Evolutionary conservation across 2,888 invertebrate genomes (phyloP), one percentile per base, ranked within the genome.

Genomic region (Drosophila picticornis): DNA sequence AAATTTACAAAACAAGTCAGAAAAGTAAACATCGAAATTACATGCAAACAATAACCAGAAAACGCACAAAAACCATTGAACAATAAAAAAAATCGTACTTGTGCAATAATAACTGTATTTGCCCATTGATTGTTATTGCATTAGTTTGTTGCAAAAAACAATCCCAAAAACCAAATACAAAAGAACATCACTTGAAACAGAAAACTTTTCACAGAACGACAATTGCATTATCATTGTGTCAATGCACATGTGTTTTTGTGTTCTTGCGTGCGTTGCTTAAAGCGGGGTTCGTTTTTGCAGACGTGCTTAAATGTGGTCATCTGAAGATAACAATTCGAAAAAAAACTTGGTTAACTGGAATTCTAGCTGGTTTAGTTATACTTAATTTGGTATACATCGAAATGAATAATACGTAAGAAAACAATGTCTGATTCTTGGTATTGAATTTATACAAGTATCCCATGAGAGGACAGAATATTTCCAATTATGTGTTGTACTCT

Each of bases 51-150:
- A 50, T 38, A 40, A 40, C 58, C 61, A 32, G 25, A 40, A 40
- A 36, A 62, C 64, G 64, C 66, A 78, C 69, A 60, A 66, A 77
- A 73, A 50, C 36, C 50, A 43, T 25, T 46, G 25, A 46, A 46
- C 46, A 46, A 25, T 46, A 48, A 46, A 52, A 34, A 75, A 68
- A 63, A 72, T 75, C 68, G 72, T 81, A 77, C 66, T 74, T 77
- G 43, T 56, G 51, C 74, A 81, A 89, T 84, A 84, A 84, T 84
- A 89, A 84, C 89, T 77, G 83, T 68, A 89, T 84, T 81, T 86
- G 81, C 50, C 86, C 84, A 88, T 89, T 89, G 88, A 87, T 82
- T 84, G 88, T 87, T 89, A 84, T 84, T 84, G 88, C 89, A 87
- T 87, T 89, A 84, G 84, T 84, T 87, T 77, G 70, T 57, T 38